Evolutionary conservation across 2,888 invertebrate genomes (phyloP).

Genomic region (Pyrrhopygopsis socrates): DNA sequence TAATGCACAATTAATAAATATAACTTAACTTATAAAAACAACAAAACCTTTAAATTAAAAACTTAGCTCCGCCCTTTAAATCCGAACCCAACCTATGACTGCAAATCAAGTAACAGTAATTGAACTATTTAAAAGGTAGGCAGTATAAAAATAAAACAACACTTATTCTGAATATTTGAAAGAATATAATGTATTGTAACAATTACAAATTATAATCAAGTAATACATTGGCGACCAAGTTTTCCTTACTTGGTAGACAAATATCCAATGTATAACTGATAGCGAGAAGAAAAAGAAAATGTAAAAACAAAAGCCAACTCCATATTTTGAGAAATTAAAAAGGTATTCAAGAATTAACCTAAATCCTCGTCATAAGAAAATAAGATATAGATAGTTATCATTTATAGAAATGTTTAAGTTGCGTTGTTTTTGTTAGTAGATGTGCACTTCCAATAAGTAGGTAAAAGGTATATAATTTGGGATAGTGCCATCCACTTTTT

Average conservation of each 20-base stretch:
- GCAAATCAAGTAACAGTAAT: too few relatives aligned
- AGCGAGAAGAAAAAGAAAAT: conserved; percentile 88
- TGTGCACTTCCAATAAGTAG: conserved; percentile 91
- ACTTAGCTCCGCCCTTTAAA: too few relatives aligned
- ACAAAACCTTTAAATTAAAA: too few relatives aligned
- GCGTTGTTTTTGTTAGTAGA: conserved; percentile 94
- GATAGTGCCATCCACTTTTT: conserved; percentile 92
- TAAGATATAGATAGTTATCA: conserved; percentile 89
- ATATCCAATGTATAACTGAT: conserved; percentile 90
- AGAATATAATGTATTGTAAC: conserved; percentile 94
- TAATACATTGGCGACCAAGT: conserved; percentile 92
- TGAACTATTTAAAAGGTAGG: not conserved
- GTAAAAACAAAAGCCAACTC: conserved; percentile 94
- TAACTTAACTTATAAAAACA: too few relatives aligned
- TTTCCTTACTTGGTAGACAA: conserved; percentile 93
- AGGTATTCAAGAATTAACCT: conserved; percentile 91
- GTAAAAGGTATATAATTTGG: conserved; percentile 90
- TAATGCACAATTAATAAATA: too few relatives aligned
- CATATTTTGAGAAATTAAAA: conserved; percentile 91
- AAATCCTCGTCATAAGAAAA: conserved; percentile 93
- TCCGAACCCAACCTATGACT: too few relatives aligned
- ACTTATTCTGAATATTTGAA: conserved; percentile 92
- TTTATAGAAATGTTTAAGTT: conserved; percentile 94
- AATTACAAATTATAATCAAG: conserved; percentile 91
- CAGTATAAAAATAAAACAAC: conserved; percentile 89